Base-by-base conservation (phyloP, 2,797 vertebrate species). In the Malacoraja senta region DNA sequence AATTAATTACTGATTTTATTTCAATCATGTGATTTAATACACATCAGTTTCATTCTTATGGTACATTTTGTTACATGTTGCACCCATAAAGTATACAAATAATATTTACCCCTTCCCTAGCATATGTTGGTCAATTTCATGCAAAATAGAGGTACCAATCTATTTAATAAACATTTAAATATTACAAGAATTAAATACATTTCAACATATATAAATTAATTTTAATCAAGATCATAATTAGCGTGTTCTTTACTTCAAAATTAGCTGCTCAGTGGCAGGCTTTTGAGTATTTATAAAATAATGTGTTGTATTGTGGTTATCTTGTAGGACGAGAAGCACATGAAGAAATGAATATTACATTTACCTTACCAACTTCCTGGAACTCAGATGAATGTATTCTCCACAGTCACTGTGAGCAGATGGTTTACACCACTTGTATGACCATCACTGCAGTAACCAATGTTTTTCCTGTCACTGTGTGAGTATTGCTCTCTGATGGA, bases 391-490 rank as follows among this genome's bases (percentile, higher is more conserved):
- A 99, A 94, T 99, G 99, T 0, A 97, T 99, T 8, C 97, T 99
- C 93, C 98, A 99, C 0, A 97, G 98, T 65, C 99, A 97, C 95
- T 99, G 99, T 90, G 98, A 99, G 96, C 99, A 99, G 97, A 98
- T 98, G 94, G 98, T 99, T 95, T 99, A 99, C 96, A 98, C 97
- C 93, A 97, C 98, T 93, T 99, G 99, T 95, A 98, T 99, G 98
- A 99, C 98, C 8, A 96, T 99, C 95, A 98, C 98, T 0, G 98
- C 98, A 24, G 95, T 96, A 95, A 97, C 96, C 94, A 97, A 94
- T 3, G 97, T 99, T 93, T 99, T 99, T 95, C 98, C 99, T 0
- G 98, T 99, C 96, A 99, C 99, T 86, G 97, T 99, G 99, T 99
- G 96, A 99, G 98, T 97, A 90, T 84, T 77, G 72, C 63, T 53